Evolutionary conservation across 2,888 invertebrate species (phyloP), one percentile per base, ranked within the genome.

Genomic region (Tetropium fuscum): DNA sequence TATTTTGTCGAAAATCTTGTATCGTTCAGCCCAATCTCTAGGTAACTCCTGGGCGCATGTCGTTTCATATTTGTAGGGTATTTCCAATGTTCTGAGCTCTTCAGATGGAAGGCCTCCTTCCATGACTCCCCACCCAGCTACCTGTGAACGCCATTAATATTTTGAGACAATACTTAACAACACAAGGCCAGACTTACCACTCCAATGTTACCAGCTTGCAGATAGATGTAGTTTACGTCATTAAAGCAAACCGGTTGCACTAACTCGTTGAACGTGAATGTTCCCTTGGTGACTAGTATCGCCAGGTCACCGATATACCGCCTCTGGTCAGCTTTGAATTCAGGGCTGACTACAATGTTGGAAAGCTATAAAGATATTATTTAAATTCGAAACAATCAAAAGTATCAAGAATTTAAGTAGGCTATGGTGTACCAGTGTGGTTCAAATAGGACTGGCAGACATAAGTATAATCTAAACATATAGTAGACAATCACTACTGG

Each of bases 161-260:
- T 27, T 7, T 27, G n/a, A n/a, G n/a, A n/a, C n/a, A n/a, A n/a
- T n/a, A n/a, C n/a, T n/a, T n/a, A n/a, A n/a, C n/a, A n/a, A n/a
- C n/a, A n/a, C n/a, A n/a, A n/a, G n/a, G n/a, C n/a, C n/a, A 1
- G 13, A 57, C 58, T 38, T 38, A 66, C 66, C 40, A 59, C 66
- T 20, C 66, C 66, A 4, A 57, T 27, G 15, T 51, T 36, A 11
- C 48, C 45, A n/a, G 54, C 38, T 10, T 25, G 49, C 8, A 63
- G 30, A 30, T 54, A 11, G 20, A 64, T 62, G 22, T 32, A 34
- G 13, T 58, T 56, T 2, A 66, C 38, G 15, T 63, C 47, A 18
- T 59, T 61, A 11, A 63, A 51, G 19, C 66, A 66, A 25, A 45
- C 53, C 3, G 66, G 66, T 40, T 66, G 66, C 3, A 66, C 53